Percentiles rank a stretch among this genome's conserved stretches.
These are phyloP conservation scores for Varanus salvator DNA, from an alignment of 2,113 vertebrate species.

Conservation along the genomic window DNA sequence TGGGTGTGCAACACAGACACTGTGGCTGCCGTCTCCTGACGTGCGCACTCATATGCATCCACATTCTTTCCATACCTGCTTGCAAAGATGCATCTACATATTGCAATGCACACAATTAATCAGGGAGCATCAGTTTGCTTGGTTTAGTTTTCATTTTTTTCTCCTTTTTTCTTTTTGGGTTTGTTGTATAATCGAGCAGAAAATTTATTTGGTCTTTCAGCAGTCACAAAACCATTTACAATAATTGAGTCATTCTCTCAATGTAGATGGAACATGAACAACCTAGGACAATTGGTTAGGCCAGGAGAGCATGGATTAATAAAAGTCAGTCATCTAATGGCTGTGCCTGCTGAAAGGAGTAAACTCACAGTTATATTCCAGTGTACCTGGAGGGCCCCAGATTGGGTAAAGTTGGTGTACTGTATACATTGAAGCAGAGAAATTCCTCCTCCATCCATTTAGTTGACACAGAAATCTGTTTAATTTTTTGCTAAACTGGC, in stretches of 20 bases:
- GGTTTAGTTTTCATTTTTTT: neutral
- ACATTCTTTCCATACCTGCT: neutral
- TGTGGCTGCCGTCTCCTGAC: constrained; percentile 11
- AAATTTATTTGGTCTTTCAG: neutral
- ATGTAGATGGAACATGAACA: constrained; percentile 4
- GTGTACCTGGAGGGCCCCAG: too few relatives aligned
- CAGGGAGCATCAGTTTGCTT: neutral
- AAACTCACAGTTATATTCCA: too few relatives aligned
- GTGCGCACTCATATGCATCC: neutral
- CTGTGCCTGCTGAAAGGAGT: neutral
- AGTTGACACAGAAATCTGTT: constrained; percentile 38
- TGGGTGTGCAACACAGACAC: constrained; percentile 33
- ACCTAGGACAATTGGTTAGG: neutral
- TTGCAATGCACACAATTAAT: neutral
- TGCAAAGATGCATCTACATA: constrained; percentile 23
- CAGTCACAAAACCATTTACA: neutral
- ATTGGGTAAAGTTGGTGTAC: neutral
- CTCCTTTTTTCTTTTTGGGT: too few relatives aligned
- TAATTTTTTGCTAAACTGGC: constrained; percentile 43
- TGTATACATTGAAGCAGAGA: constrained; percentile 10
- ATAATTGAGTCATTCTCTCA: constrained; percentile 6
- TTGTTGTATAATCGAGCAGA: neutral
- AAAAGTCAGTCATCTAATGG: neutral
- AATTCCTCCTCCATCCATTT: constrained; percentile 8
- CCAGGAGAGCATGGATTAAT: neutral